phyloP scores from a whole-genome alignment of 37 sponge, comb jelly and placozoan genomes.

The Diacarnus erythraeanus region DNA sequence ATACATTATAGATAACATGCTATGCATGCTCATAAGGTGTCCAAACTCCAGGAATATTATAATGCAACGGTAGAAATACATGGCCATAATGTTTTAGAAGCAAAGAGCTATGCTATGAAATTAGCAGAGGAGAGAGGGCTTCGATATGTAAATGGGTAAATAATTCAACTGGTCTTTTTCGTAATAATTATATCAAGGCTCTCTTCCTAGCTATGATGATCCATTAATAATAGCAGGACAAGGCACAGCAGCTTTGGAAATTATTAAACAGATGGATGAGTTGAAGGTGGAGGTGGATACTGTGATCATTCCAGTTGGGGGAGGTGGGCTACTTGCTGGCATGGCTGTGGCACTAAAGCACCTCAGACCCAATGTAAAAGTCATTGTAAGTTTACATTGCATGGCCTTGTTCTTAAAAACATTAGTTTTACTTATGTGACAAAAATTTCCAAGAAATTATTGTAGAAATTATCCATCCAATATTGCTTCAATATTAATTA shows the following conservation, averaged over 20 bases:
- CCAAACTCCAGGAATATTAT: slow-evolving; percentile 40
- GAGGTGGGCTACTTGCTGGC: slow-evolving; percentile 89
- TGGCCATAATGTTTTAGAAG: slow-evolving; percentile 70
- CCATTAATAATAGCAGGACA: slow-evolving; percentile 80
- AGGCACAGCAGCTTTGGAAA: slow-evolving; percentile 85
- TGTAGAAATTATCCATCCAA: too few species aligned
- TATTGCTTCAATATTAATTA: too few species aligned
- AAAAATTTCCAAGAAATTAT: too few species aligned
- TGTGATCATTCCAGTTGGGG: slow-evolving; percentile 88
- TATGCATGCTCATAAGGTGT: too few species aligned
- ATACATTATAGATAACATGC: too few species aligned
- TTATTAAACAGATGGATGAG: slow-evolving; percentile 72
- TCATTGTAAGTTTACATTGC: slow-evolving; percentile 79
- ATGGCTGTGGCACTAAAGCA: slow-evolving; percentile 78
- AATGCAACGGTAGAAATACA: slow-evolving; percentile 62
- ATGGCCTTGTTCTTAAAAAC: too few species aligned
- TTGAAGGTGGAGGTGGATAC: slow-evolving; percentile 54
- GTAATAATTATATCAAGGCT: neutral
- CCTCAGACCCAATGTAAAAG: slow-evolving; percentile 57
- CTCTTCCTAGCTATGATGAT: slow-evolving; percentile 67
- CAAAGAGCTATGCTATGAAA: slow-evolving; percentile 60
- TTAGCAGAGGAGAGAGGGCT: slow-evolving; percentile 46
- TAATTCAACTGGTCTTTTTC: neutral
- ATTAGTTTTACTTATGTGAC: too few species aligned
- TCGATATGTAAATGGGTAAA: slow-evolving; percentile 84